Conservation (phyloP, 2,888 invertebrate species). For the Pecten maximus region DNA sequence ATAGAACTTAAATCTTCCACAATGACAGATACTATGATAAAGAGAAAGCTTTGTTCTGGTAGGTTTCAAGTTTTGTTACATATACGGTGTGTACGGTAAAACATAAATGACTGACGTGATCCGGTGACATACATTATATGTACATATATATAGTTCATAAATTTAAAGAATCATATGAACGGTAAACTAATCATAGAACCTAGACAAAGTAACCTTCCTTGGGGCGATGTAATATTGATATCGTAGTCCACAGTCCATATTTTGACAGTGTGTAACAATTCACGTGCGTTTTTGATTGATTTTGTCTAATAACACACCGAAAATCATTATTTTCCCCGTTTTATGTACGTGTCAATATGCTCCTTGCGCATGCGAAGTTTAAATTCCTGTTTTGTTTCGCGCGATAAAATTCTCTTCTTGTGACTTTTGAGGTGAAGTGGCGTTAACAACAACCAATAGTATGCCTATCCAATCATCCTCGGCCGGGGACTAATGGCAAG, state of each 20-base stretch:
- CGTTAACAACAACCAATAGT: slow-evolving; percentile 4
- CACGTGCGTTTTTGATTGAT: slow-evolving; percentile 3
- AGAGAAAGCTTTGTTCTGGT: too few relatives aligned
- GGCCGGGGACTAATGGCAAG: neutral
- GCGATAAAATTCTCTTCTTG: neutral
- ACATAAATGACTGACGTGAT: too few relatives aligned
- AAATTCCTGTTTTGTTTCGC: slow-evolving; percentile 11
- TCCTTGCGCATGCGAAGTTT: slow-evolving; percentile 1
- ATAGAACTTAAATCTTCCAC: too few relatives aligned
- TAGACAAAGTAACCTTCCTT: neutral
- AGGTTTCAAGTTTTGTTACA: too few relatives aligned
- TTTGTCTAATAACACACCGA: neutral
- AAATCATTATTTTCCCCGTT: neutral
- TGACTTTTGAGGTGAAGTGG: neutral
- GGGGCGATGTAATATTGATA: neutral
- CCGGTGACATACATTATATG: too few relatives aligned
- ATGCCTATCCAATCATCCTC: slow-evolving; percentile 7
- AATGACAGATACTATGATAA: too few relatives aligned
- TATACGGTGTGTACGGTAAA: too few relatives aligned
- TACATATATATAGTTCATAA: too few relatives aligned
- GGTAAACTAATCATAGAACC: neutral
- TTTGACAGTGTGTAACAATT: neutral
- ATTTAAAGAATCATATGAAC: neutral
- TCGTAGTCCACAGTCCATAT: neutral
- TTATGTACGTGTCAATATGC: neutral